phyloP scores from a whole-genome alignment of 2,797 vertebrate species.

The Sebastes oblongus region DNA sequence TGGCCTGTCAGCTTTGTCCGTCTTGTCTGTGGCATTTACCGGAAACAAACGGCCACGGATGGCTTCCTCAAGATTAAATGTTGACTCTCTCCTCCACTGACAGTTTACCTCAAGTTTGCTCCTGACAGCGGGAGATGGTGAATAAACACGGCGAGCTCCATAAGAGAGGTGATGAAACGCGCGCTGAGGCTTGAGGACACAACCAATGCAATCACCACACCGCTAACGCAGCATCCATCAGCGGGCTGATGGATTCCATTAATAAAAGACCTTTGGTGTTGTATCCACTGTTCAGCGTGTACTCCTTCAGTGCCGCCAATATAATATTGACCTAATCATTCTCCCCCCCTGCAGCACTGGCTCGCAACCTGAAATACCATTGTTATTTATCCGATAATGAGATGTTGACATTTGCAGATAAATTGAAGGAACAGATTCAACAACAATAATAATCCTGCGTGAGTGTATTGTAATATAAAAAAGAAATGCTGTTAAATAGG shows the following conservation, averaged over 20 bases:
- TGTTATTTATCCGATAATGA: constrained; percentile 71
- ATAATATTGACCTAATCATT: constrained; percentile 75
- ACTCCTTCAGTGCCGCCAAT: constrained; percentile 55
- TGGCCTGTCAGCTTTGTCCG: constrained; percentile 54
- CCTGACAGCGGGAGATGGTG: constrained; percentile 64
- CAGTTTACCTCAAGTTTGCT: constrained; percentile 65
- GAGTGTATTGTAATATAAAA: constrained; percentile 27
- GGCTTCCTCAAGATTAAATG: constrained; percentile 77
- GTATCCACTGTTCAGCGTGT: constrained; percentile 57
- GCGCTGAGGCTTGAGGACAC: constrained; percentile 49
- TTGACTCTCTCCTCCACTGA: constrained; percentile 70
- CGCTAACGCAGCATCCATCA: constrained; percentile 61
- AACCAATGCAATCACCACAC: constrained; percentile 45
- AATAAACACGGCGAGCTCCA: constrained; percentile 65
- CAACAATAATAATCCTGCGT: constrained; percentile 33
- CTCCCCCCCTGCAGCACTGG: constrained; percentile 43
- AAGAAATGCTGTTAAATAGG: constrained; percentile 13
- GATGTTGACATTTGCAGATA: constrained; percentile 74
- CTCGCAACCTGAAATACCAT: constrained; percentile 55
- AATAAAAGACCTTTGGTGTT: constrained; percentile 72
- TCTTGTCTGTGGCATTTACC: constrained; percentile 62
- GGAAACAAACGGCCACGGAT: constrained; percentile 61
- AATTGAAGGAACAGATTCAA: constrained; percentile 56
- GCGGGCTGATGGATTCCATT: constrained; percentile 72
- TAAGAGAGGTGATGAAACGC: constrained; percentile 36